Evolutionary conservation across 2,113 vertebrate genomes (phyloP).

Genomic region (Anarhynchus alexandrinus): DNA sequence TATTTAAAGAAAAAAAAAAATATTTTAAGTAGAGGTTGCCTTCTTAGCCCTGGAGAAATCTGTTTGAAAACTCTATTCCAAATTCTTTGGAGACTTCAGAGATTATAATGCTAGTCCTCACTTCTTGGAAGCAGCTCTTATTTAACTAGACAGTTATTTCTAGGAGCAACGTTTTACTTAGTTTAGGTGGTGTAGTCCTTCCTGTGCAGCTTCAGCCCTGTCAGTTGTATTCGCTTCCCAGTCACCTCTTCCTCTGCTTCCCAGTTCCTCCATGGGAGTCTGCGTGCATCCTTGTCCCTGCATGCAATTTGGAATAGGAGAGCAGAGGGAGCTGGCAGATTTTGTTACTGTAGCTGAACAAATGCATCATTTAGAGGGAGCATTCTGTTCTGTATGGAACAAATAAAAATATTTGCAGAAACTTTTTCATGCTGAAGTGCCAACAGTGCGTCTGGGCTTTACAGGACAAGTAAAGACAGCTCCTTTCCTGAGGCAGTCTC

Average conservation of each 20-base stretch:
- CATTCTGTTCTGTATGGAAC: slow-evolving; percentile 39
- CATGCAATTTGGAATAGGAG: neutral
- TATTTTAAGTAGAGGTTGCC: neutral
- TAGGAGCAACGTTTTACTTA: neutral
- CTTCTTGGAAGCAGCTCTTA: neutral
- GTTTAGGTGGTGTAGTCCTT: neutral
- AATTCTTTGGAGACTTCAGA: neutral
- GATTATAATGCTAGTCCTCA: neutral
- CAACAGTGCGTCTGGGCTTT: slow-evolving; percentile 17
- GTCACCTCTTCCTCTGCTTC: neutral
- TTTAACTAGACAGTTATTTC: neutral
- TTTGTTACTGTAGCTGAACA: slow-evolving; percentile 17
- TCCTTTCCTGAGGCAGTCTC: neutral
- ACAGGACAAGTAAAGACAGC: neutral
- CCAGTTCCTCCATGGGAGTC: neutral
- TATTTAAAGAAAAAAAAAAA: neutral
- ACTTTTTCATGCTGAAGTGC: slow-evolving; percentile 5
- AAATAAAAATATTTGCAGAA: slow-evolving; percentile 46
- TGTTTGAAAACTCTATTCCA: neutral
- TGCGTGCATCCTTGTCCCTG: neutral
- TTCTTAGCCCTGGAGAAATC: neutral
- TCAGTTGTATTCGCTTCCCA: neutral
- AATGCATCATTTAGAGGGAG: slow-evolving; percentile 3
- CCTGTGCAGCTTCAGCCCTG: neutral
- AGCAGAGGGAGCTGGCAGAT: neutral